A percentile compares a stretch with the other conserved stretches of the same genome.
Evolutionary conservation across 1,140 invertebrate genomes (phyloP).

Genomic region (Ylistrum balloti): DNA sequence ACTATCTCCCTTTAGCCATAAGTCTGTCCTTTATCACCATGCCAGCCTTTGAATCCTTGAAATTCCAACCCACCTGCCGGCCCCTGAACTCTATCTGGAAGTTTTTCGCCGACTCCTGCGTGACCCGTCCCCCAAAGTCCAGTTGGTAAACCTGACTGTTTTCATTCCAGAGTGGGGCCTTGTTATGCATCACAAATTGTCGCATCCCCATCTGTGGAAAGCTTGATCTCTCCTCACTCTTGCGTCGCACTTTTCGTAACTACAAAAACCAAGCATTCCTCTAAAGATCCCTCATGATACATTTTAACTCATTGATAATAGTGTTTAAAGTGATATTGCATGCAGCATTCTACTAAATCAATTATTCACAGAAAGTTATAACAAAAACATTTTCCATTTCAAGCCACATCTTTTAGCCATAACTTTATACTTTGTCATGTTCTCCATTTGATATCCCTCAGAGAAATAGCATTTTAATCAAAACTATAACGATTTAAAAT

Average conservation of each 20-base stretch:
- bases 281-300: constrained; percentile 40
- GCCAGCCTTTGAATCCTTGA: neutral
- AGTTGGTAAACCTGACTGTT: constrained; percentile 99
- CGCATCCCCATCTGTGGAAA: constrained; percentile 55
- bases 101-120: constrained; percentile 99
- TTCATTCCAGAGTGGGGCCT: constrained; percentile 99
- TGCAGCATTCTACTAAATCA: too few species aligned
- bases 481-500: too few species aligned
- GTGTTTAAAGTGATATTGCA: too few species aligned
- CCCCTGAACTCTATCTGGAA: constrained; percentile 99
- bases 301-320: too few species aligned
- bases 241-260: constrained; percentile 65
- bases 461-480: too few species aligned
- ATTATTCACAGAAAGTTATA: too few species aligned
- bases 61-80: constrained; percentile 89
- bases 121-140: constrained; percentile 99
- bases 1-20: too few species aligned
- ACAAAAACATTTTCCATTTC: too few species aligned
- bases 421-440: too few species aligned
- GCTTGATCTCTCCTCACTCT: constrained; percentile 53
- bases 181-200: constrained; percentile 97
- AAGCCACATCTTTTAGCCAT: too few species aligned
- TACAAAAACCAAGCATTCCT: constrained; percentile 51
- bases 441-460: too few species aligned
- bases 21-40: neutral